Evolutionary conservation across 2,797 vertebrate species (phyloP), one percentile per base, ranked within the genome.

Genomic region (Pagetopsis macropterus): DNA sequence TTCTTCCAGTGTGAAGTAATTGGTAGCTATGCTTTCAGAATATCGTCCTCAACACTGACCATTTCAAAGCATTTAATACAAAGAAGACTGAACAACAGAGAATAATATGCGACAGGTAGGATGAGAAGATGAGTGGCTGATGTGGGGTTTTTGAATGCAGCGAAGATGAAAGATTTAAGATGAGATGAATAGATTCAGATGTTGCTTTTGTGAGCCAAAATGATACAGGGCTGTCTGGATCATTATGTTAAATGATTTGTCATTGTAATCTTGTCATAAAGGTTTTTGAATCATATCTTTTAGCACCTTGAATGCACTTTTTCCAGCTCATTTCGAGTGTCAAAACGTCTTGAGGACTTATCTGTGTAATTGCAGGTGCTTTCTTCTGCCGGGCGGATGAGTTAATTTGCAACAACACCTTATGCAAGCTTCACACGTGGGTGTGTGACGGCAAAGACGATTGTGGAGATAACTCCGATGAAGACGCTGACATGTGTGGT

Each of bases 391-490:
- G 96, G 78, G 87, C 94, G 2, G 97, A 99, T 91, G 98, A 99
- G 71, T 99, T 99, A 89, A 91, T 97, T 76, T 99, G 98, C 93
- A 99, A 98, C 93, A 99, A 99, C 91, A 98, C 97, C 7, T 93
- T 99, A 67, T 99, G 98, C 91, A 99, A 99, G 87, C 95, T 99
- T 9, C 95, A 96, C 85, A 94, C 95, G 59, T 99, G 98, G 98
- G 95, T 98, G 73, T 99, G 98, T 85, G 97, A 99, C 60, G 98
- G 98, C 31, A 97, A 98, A 87, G 98, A 99, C 61, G 97, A 99
- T 84, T 99, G 98, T 37, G 98, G 98, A 43, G 98, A 99, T 83
- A 99, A 98, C 87, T 99, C 98, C 1, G 98, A 99, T 41, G 98
- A 99, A 94, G 95, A 96, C 68, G 70, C 86, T 27, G 97, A 97